A percentile compares a stretch with the other conserved stretches of the same genome.
Evolutionary conservation across 1,140 invertebrate species (phyloP).

Genomic region (Drosophila athabasca): DNA sequence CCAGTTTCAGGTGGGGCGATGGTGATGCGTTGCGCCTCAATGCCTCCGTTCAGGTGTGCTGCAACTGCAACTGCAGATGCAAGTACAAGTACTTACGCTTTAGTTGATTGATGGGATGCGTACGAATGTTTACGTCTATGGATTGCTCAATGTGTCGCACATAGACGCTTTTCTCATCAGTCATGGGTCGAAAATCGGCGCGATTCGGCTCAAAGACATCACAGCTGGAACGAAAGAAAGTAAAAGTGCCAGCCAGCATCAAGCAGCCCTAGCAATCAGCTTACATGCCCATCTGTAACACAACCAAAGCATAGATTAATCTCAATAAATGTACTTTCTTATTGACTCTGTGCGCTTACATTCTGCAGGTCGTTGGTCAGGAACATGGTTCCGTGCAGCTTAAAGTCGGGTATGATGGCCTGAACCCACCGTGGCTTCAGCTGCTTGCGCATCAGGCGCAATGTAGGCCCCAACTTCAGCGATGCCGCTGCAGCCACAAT

Average conservation of each 20-base stretch:
- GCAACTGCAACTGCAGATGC: constrained; percentile 38
- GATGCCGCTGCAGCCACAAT: constrained; percentile 73
- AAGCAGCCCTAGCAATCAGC: constrained; percentile 12
- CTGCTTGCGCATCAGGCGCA: constrained; percentile 87
- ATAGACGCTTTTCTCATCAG: constrained; percentile 88
- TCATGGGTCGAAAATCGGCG: constrained; percentile 91
- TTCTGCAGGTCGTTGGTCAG: constrained; percentile 90
- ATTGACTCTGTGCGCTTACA: constrained; percentile 84
- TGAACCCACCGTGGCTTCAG: constrained; percentile 88
- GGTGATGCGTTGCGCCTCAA: constrained; percentile 56
- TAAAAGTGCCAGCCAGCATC: constrained; percentile 40
- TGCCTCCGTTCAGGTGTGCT: constrained; percentile 64
- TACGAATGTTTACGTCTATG: constrained; percentile 91
- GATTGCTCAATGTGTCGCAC: constrained; percentile 92
- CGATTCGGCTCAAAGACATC: constrained; percentile 91
- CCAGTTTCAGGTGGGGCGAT: constrained; percentile 54
- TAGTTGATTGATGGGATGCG: constrained; percentile 85
- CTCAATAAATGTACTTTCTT: constrained; percentile 14
- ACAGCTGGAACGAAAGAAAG: constrained; percentile 84
- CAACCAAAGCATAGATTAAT: constrained; percentile 6
- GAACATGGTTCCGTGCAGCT: constrained; percentile 89
- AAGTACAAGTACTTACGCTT: constrained; percentile 84
- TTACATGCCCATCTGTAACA: constrained; percentile 75
- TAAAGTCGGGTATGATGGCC: constrained; percentile 91
- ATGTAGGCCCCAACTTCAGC: constrained; percentile 84